Evolutionary conservation across 2,113 vertebrate genomes (phyloP), one percentile per base, ranked within the genome.

Genomic region (Otus sunia): DNA sequence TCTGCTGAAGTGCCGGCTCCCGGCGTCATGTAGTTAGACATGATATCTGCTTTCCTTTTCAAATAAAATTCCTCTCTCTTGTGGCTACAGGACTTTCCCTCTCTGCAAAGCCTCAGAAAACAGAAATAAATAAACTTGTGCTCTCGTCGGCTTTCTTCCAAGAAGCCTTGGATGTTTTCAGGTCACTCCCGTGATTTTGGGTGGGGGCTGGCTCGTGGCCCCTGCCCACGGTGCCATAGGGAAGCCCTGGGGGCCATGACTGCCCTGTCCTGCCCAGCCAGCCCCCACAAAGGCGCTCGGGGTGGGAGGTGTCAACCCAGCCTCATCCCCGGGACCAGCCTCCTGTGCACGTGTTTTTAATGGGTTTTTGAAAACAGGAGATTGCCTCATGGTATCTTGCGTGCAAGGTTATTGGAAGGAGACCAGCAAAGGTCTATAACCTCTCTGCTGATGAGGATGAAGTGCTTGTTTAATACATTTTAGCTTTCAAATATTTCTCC

Each of bases 401-500:
- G 3, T 17, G 47, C 75, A 86, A 91, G 91, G 91, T 88, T 91
- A 56, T 60, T 86, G 88, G 93, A 93, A 95, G 91, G 95, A 90
- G 93, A 83, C 81, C 88, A 80, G 72, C 81, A 47, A 62, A 90
- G 91, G 85, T 92, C 91, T 26, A 17, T 80, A 86, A 83, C 91
- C 93, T 45, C 91, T 49, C 80, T n/a, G 81, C 88, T 93, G 95
- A 89, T 90, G 95, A 93, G 93, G 85, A 83, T 86, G 81, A 83
- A 96, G 84, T 76, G 93, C 85, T 92, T 86, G 91, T 90, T 95
- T 83, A 89, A 92, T 83, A 86, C 67, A 32, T 91, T 86, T 89
- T 56, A 93, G 88, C 93, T 89, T 89, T 96, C 91, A 90, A 89
- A 89, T 95, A 92, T 89, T 92, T 96, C 93, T 93, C 76, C 91